Base-by-base conservation (phyloP, 2,888 invertebrate species). In the Siphonodentalium dalli region DNA sequence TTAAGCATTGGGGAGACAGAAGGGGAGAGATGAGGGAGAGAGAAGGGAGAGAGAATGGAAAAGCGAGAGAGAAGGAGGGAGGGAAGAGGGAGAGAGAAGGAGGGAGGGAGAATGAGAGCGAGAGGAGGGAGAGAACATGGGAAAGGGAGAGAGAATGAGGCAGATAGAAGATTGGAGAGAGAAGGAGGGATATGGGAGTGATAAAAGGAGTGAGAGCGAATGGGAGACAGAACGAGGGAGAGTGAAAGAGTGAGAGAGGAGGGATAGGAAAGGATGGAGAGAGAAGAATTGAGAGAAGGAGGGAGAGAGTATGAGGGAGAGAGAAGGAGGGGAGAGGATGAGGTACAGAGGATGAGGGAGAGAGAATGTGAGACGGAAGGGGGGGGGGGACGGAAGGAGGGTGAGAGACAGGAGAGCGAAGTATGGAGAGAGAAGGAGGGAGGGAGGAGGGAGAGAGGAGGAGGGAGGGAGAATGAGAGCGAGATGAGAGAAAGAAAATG, bases 371-470 rank as follows among this genome's bases (percentile, higher is more conserved):
- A 45, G 45, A 35, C n/a, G n/a, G n/a, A n/a, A n/a, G 40, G 35
- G 45, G 35, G 40, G 35, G 45, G 35, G 40, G 35, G 45, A 45
- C 4, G 35, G 45, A 45, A 21, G 35, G 45, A 45, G 40, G 35
- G 45, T 23, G 40, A 45, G 45, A 45, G 40, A 45, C 34, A 45
- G 40, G 38, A 39, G 38, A 18, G 43, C 39, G 42, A 28, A 51
- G 40, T 38, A 42, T 29, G n/a, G n/a, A n/a, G n/a, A n/a, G n/a
- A n/a, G n/a, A n/a, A n/a, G n/a, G n/a, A n/a, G n/a, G n/a, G 51
- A 47, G 27, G 54, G 42, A 42, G 26, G 24, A 18, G 45, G 49
- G 45, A 42, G 39, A 34, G 46, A 53, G 49, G 34, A 46, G 48
- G 49, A 47, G 39, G 47, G 47, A 34, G 43, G 58, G 28, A 49